Conservation (phyloP, 2,888 invertebrate species). For the Cerastis leucographa region DNA sequence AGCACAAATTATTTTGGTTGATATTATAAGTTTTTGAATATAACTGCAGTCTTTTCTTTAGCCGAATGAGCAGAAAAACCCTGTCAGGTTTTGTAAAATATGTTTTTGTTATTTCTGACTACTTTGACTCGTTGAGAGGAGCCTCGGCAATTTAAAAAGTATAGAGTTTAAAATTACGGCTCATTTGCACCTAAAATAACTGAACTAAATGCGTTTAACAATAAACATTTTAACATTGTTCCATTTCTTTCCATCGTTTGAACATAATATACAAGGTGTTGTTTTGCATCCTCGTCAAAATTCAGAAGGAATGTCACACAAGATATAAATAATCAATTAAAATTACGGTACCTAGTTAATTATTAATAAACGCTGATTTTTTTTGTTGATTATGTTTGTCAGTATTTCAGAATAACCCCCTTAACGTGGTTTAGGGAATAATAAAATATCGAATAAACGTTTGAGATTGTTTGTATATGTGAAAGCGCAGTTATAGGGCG, state of each 20-base stretch:
- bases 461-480: no score
- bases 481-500: no score
- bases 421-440: no score
- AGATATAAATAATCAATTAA: no score
- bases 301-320: no score
- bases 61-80: background rate
- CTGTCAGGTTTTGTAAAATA: background rate
- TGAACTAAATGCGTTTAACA: background rate
- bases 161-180: background rate
- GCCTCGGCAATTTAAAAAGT: background rate
- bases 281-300: no score
- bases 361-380: no score
- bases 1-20: background rate
- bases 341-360: no score
- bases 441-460: no score
- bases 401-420: no score
- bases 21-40: background rate
- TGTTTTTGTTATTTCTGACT: background rate
- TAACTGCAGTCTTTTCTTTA: background rate
- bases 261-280: no score
- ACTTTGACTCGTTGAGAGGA: background rate
- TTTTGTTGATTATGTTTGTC: no score
- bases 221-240: background rate
- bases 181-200: background rate
- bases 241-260: background rate